Conservation (phyloP, 1,140 invertebrate genomes). For the Eubasilissa regina region DNA sequence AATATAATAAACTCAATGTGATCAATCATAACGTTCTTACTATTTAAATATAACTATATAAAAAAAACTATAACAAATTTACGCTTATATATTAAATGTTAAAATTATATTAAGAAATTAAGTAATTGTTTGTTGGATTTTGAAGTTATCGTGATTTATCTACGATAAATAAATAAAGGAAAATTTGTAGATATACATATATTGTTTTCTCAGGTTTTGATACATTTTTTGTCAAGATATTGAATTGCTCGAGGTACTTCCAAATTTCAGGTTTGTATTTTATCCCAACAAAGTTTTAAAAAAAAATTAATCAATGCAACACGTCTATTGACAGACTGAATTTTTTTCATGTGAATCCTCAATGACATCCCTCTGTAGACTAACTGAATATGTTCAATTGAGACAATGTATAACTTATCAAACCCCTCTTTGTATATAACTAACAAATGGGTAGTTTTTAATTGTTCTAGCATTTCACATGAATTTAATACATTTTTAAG, state of each 20-base stretch:
- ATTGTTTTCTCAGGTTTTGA: not conserved
- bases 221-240: not conserved
- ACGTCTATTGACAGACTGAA: not conserved
- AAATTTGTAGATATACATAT: too few species aligned
- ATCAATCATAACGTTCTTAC: constrained; percentile 4
- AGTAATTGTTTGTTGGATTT: not conserved
- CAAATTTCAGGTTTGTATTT: not conserved
- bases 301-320: not conserved
- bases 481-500: not conserved
- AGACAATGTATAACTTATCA: not conserved
- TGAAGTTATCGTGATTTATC: too few species aligned
- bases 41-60: constrained; percentile 7
- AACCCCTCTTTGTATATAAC: not conserved
- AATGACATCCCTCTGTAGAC: too few species aligned
- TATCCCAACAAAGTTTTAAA: not conserved
- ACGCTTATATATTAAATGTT: not conserved
- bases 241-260: not conserved
- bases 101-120: constrained; percentile 16
- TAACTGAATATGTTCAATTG: too few species aligned
- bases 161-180: too few species aligned
- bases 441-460: not conserved
- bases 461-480: too few species aligned
- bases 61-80: constrained; percentile 11
- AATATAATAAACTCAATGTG: constrained; percentile 14
- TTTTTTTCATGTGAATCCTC: not conserved